Conservation (phyloP, 2,888 invertebrate species). For the Ischnus inquisitorius region DNA sequence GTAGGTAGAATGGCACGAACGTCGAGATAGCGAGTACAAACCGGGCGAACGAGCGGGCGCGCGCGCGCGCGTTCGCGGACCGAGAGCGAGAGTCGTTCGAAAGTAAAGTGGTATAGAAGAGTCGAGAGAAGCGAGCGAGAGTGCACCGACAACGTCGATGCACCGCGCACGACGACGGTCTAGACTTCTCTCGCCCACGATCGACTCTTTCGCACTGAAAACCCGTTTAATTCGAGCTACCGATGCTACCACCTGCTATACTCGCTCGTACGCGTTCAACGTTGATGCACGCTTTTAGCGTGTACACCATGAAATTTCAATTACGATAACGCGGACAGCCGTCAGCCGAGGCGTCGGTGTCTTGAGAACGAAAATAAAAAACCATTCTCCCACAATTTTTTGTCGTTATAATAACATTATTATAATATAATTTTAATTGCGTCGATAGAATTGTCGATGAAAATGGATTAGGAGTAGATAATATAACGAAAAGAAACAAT, state of each 20-base stretch:
- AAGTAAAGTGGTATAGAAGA: conserved; percentile 22
- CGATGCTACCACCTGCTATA: conserved; percentile 20
- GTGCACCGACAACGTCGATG: conserved; percentile 45
- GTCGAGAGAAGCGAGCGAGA: conserved; percentile 39
- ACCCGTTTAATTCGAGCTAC: not conserved
- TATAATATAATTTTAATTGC: too few species aligned
- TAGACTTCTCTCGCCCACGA: conserved; percentile 26
- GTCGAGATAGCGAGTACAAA: conserved; percentile 42
- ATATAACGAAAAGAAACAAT: too few species aligned
- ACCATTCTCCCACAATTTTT: too few species aligned
- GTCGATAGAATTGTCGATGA: too few species aligned
- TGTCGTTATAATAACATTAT: too few species aligned
- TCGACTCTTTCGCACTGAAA: not conserved
- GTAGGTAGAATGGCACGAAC: conserved; percentile 32
- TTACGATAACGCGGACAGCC: too few species aligned
- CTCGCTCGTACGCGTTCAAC: not conserved
- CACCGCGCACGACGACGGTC: conserved; percentile 31
- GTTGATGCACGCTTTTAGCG: not conserved
- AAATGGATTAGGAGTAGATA: too few species aligned
- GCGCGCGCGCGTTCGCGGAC: conserved; percentile 51
- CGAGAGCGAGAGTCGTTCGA: conserved; percentile 58
- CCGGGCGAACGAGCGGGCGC: too few species aligned
- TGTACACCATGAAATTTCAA: not conserved
- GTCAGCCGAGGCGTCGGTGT: not conserved
- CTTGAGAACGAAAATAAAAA: not conserved